Evolutionary conservation across 1,140 invertebrate species (phyloP).

Genomic region (Bombus pyrosoma): DNA sequence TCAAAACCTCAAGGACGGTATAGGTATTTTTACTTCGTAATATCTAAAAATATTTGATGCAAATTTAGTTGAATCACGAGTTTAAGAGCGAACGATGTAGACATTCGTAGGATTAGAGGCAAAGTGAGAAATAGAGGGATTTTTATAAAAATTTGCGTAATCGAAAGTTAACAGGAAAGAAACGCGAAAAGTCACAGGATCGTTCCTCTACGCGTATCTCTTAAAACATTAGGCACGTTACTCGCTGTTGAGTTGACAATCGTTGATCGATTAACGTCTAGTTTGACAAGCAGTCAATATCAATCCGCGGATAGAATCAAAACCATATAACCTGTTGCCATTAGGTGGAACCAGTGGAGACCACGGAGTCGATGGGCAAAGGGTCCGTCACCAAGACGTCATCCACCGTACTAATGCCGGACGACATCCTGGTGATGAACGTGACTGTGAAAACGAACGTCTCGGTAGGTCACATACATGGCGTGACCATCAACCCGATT

Average conservation of each 20-base stretch:
- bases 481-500: constrained; percentile 74
- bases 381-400: constrained; percentile 64
- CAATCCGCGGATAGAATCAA: neutral
- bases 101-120: too few relatives aligned
- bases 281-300: neutral
- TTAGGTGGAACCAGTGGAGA: constrained; percentile 31
- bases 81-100: too few relatives aligned
- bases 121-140: neutral
- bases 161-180: neutral
- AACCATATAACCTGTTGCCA: constrained; percentile 35
- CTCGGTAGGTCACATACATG: constrained; percentile 74
- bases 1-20: neutral
- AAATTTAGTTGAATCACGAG: neutral
- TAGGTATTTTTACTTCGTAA: neutral
- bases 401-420: constrained; percentile 72
- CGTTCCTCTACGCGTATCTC: neutral
- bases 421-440: constrained; percentile 78
- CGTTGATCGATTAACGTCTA: constrained; percentile 10
- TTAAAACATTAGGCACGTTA: neutral
- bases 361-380: constrained; percentile 50
- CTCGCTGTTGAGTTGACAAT: neutral
- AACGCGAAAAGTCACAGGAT: neutral
- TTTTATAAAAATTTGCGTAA: neutral
- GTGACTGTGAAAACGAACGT: constrained; percentile 80
- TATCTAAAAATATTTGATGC: neutral